A percentile compares a stretch with the other conserved stretches of the same genome.
These are phyloP conservation scores for Styela clava DNA, from an alignment of 23 tunicate species.

Conservation along the genomic window DNA sequence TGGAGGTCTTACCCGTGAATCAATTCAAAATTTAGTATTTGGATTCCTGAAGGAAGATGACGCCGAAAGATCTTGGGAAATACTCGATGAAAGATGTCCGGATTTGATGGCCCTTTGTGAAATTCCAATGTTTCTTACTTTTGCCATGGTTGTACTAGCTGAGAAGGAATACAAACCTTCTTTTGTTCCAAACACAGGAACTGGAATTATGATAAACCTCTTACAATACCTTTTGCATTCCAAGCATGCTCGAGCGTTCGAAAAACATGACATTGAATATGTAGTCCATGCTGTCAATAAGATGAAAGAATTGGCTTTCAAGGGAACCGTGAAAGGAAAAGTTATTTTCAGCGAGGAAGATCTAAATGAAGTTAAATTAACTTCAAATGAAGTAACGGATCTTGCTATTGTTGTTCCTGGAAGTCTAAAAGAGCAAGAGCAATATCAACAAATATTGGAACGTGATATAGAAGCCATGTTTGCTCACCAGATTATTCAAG, in stretches of 20 bases:
- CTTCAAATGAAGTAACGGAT: neutral
- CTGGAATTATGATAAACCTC: neutral
- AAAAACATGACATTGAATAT: neutral
- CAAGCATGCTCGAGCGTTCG: neutral
- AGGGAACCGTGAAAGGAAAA: neutral
- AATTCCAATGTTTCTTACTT: neutral
- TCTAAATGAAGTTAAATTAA: neutral
- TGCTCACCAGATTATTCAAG: neutral
- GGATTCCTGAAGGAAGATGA: neutral
- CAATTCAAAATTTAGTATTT: neutral
- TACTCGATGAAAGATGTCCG: neutral
- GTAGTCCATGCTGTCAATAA: neutral
- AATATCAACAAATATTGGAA: too few species aligned
- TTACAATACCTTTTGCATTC: neutral
- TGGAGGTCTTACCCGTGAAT: neutral
- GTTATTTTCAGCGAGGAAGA: neutral
- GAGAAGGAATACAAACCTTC: neutral
- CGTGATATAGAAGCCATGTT: too few species aligned
- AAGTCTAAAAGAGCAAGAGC: neutral
- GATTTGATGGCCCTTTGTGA: neutral
- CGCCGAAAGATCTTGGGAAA: neutral
- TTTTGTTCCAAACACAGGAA: neutral
- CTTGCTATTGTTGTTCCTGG: neutral
- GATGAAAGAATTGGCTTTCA: neutral
- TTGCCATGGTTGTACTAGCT: neutral